phyloP scores from a whole-genome alignment of 2,888 invertebrate species.

The Drosophila gaucha region DNA sequence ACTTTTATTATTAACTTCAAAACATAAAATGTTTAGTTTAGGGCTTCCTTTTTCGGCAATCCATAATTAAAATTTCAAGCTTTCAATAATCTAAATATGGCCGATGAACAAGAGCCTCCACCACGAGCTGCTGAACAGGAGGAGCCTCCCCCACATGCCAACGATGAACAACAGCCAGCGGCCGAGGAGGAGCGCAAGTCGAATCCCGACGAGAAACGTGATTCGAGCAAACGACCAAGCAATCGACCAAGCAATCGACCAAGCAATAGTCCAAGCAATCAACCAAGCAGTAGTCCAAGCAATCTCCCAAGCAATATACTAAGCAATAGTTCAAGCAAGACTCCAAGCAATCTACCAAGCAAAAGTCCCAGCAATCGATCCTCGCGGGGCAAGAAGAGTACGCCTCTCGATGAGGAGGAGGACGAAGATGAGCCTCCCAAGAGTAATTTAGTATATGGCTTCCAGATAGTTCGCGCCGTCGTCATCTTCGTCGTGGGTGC shows the following conservation, averaged over 20 bases:
- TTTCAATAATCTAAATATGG: slow-evolving; percentile 12
- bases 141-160: background rate
- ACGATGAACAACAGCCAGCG: background rate
- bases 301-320: background rate
- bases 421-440: background rate
- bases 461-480: slow-evolving; percentile 20
- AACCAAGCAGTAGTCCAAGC: background rate
- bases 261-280: background rate
- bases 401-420: background rate
- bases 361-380: background rate
- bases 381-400: background rate
- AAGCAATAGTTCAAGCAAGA: too few relatives aligned
- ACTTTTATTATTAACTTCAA: background rate
- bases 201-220: background rate
- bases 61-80: background rate
- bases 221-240: background rate
- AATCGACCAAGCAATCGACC: background rate
- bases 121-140: background rate
- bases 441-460: background rate
- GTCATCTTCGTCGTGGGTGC: slow-evolving; percentile 35
- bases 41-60: slow-evolving; percentile 9
- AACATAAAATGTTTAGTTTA: background rate
- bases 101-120: background rate
- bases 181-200: background rate
- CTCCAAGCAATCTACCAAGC: background rate